Evolutionary conservation across 1,140 invertebrate genomes (phyloP), one percentile per base, ranked within the genome.

Genomic region (Apolygus lucorum): DNA sequence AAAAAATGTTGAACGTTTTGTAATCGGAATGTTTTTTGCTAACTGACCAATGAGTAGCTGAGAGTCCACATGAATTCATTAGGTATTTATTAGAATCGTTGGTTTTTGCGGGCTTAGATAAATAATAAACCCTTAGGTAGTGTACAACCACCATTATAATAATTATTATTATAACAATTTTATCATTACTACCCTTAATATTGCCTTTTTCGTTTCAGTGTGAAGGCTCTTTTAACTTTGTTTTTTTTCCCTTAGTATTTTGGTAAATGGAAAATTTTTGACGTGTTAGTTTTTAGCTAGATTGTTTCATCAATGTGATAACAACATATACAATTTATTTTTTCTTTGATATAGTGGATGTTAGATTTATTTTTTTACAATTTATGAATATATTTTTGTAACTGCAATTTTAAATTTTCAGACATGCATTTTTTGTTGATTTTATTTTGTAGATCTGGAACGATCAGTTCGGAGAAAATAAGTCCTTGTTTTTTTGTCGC

Each of bases 331-430:
- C 54, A 59, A 59, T 59, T 24, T 59, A 59, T 59, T 59, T 59
- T 59, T 59, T 59, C 54, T 24, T 59, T 59, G 22, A 59, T 59
- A 59, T 59, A 59, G 54, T 59, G 54, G 54, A 59, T 59, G 54
- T 59, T 59, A 13, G 54, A 59, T 59, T 59, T 59, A 59, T 59
- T 59, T 59, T 59, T 59, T 59, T 59, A 59, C 54, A 59, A 59
- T 59, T 59, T 59, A 59, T 24, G 54, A 59, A 59, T 59, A 59
- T 59, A 59, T 59, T 59, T 59, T 59, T 59, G 54, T 59, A 59
- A 59, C 22, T 14, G 54, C 54, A 59, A 59, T 59, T 59, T 59
- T 59, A 22, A 17, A 24, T 59, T 59, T 59, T 59, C 54, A 59
- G 22, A 59, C 54, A 17, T 59, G 54, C 54, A 59, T 59, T 59